Percentiles rank a stretch among this genome's conserved stretches.
Conservation (phyloP, 2,888 invertebrate species). For the Yponomeuta cagnagella region DNA sequence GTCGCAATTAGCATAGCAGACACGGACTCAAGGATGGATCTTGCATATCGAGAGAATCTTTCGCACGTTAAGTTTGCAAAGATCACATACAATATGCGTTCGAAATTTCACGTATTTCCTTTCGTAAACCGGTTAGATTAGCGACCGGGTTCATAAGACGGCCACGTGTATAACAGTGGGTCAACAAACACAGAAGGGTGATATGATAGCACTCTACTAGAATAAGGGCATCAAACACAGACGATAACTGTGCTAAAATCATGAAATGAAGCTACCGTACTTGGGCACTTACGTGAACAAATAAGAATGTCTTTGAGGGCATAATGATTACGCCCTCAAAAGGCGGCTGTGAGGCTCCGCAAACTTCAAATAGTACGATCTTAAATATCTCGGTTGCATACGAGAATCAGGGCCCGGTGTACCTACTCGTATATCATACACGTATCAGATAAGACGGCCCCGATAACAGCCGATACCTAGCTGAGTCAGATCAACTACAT, state of each 20-base stretch:
- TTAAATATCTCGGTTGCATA: not conserved
- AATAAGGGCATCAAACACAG: conserved; percentile 23
- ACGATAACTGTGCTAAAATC: conserved; percentile 40
- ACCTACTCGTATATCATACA: conserved; percentile 18
- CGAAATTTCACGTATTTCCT: not conserved
- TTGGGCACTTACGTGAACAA: not conserved
- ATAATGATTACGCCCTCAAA: not conserved
- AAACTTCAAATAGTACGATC: not conserved
- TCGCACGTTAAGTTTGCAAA: not conserved
- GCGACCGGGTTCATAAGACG: not conserved
- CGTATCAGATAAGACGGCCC: conserved; percentile 61
- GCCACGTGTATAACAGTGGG: not conserved
- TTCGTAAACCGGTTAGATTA: not conserved
- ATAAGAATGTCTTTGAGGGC: not conserved
- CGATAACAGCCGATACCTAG: conserved; percentile 56
- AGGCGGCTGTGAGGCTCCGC: no score
- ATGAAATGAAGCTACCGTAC: conserved; percentile 19
- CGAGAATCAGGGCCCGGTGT: not conserved
- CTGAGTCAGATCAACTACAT: conserved; percentile 47
- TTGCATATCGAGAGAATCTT: conserved; percentile 28
- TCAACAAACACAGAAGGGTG: not conserved
- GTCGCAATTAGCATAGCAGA: conserved; percentile 38
- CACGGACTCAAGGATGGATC: conserved; percentile 28
- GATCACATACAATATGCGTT: not conserved
- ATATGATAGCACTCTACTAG: conserved; percentile 9